Evolutionary conservation across 2,797 vertebrate species (phyloP), one percentile per base, ranked within the genome.

Genomic region (Echiichthys vipera): DNA sequence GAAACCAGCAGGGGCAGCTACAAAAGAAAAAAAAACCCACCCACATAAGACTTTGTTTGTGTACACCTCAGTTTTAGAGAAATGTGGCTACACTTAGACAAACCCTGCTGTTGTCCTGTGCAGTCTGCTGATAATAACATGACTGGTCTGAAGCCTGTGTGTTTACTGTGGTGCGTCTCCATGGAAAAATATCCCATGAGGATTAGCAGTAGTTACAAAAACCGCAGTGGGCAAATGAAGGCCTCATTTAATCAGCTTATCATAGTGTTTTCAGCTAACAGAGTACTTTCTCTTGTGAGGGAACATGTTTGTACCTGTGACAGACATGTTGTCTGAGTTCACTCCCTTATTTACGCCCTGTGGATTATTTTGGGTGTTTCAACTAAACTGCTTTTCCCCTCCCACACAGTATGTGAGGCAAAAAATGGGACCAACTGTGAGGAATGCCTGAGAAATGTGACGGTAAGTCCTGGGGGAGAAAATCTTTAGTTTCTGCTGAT

Each of bases 371-470:
- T 32, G 4, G 0, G 10, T 47, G 9, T 55, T 20, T 43, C 8
- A 43, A 27, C 32, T n/a, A 13, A 55, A 62, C 54, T 36, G 2
- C 22, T 18, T 61, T 61, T 37, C 36, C 12, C 13, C 1, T 15
- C 17, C 12, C 3, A 17, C 83, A 17, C 83, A 98, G 97, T 20
- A 0, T 99, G 97, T 58, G 93, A 80, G 58, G 51, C 62, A 22
- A 94, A 87, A n/a, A 96, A 94, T 0, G 96, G 89, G 74, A 95
- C 79, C 20, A 97, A 36, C 83, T 99, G 97, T 39, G 95, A 97
- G 5, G 92, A 95, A 36, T 99, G 97, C 89, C 93, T 99, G 86
- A 92, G 47, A 67, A 96, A 97, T 50, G 96, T 97, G 80, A 84
- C 94, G 0, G 97, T 98, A 82, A 96, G 96, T 94, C 22, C 7